Conservation (phyloP, 2,797 vertebrate species). For the Antennarius maculatus region DNA sequence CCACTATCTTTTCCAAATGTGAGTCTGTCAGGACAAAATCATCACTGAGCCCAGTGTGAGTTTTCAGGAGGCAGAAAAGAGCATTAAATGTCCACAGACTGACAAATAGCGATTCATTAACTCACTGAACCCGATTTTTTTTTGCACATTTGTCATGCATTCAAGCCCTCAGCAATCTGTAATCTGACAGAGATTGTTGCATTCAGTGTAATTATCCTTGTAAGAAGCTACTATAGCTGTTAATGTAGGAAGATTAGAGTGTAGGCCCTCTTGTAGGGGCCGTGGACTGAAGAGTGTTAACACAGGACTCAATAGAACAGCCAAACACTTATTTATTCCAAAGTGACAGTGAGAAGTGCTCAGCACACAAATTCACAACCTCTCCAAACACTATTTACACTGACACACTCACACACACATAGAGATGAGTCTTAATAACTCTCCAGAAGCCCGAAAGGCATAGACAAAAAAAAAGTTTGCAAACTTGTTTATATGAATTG, state of each 20-base stretch:
- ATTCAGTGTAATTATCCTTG: constrained; percentile 74
- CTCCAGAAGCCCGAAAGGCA: constrained; percentile 15
- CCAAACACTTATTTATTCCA: constrained; percentile 77
- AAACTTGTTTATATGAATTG: neutral
- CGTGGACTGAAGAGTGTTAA: constrained; percentile 75
- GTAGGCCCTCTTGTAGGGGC: constrained; percentile 58
- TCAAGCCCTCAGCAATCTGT: constrained; percentile 52
- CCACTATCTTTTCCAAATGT: constrained; percentile 82
- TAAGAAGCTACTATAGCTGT: constrained; percentile 64
- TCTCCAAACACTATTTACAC: constrained; percentile 59
- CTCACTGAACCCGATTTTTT: neutral
- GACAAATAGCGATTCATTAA: neutral
- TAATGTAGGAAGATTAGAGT: constrained; percentile 76
- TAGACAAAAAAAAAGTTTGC: constrained; percentile 10
- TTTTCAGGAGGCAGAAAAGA: constrained; percentile 4
- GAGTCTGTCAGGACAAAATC: constrained; percentile 61
- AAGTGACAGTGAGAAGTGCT: constrained; percentile 79
- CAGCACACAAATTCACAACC: constrained; percentile 63
- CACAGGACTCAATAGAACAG: constrained; percentile 72
- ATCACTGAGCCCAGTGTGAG: constrained; percentile 9
- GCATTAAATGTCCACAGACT: neutral
- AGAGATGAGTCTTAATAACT: constrained; percentile 23
- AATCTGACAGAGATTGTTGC: constrained; percentile 53
- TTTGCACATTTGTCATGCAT: neutral
- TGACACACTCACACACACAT: constrained; percentile 43